These are phyloP conservation scores for Pedionomus torquatus DNA, from an alignment of 2,113 vertebrate species.

Conservation along the genomic window DNA sequence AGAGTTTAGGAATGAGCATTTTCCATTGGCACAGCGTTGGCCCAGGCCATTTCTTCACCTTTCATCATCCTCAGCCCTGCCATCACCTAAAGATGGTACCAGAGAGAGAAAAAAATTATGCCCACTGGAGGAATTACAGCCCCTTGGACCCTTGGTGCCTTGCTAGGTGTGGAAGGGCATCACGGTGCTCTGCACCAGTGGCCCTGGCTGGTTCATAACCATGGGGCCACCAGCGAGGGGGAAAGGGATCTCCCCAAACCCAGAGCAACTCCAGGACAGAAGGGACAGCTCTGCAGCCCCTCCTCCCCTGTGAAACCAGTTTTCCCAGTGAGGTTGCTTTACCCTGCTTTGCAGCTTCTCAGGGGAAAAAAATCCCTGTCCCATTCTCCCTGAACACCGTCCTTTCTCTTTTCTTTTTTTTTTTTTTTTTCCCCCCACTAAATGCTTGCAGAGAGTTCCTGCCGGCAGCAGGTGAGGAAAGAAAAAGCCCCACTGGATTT, in stretches of 20 bases:
- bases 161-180: accelerated
- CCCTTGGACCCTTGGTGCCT: neutral
- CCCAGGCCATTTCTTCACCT: neutral
- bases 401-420: no score
- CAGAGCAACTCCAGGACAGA: neutral
- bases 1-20: accelerated
- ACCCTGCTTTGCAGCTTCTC: neutral
- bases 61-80: neutral
- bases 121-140: neutral
- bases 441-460: neutral
- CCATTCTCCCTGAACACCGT: accelerated
- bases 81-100: neutral
- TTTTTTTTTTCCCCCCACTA: neutral
- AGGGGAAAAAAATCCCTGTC: neutral
- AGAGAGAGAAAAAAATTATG: neutral
- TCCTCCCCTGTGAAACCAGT: neutral
- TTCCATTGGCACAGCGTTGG: accelerated
- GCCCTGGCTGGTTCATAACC: neutral
- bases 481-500: neutral
- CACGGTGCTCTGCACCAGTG: accelerated
- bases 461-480: neutral
- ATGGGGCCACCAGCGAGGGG: accelerated
- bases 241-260: neutral
- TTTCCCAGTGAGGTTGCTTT: neutral
- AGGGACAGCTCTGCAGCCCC: neutral